Evolutionary conservation across 92 coral and sea anemone genomes (phyloP).

Genomic region (Pocillopora grandis): DNA sequence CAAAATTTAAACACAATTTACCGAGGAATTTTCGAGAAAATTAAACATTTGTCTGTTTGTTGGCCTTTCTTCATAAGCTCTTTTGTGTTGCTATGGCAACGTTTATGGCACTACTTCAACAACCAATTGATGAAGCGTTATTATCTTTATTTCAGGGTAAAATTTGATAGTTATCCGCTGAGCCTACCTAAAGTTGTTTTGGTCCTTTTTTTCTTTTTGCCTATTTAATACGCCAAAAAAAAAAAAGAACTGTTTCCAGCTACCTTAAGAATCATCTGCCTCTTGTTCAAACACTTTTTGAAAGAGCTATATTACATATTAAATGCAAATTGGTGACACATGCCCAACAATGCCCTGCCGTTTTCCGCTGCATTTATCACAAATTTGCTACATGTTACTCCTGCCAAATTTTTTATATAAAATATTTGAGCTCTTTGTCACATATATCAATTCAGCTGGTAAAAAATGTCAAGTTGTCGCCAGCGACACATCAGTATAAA

Average conservation of each 20-base stretch:
- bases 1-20: no score
- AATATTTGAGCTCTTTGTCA: neutral
- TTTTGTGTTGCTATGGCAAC: neutral
- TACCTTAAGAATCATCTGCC: neutral
- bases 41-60: neutral
- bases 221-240: neutral
- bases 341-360: no score
- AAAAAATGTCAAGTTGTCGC: no score
- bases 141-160: conserved; percentile 8
- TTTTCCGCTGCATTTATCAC: no score
- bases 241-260: neutral
- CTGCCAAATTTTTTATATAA: neutral
- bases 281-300: neutral
- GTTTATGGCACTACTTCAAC: neutral
- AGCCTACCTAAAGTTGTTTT: neutral
- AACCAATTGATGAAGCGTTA: neutral
- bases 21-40: no score
- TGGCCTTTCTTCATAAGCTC: neutral
- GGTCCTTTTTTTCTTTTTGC: neutral
- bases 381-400: no score
- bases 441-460: neutral
- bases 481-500: no score
- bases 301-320: neutral
- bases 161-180: neutral
- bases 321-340: neutral